These are phyloP conservation scores for Xenotilapia leptura DNA, from an alignment of 2,113 vertebrate genomes.

Conservation along the genomic window DNA sequence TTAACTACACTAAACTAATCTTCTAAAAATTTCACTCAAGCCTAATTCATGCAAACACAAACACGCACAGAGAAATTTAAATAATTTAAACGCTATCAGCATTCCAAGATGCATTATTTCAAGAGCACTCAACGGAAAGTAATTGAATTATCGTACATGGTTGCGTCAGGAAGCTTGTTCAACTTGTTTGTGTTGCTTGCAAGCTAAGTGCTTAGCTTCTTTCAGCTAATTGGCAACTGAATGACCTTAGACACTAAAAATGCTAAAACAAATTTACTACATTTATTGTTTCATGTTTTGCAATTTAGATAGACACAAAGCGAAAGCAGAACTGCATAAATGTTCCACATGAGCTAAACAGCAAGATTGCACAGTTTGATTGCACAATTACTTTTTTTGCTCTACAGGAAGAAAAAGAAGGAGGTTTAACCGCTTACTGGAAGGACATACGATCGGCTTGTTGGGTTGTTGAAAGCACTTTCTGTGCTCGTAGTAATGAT, in stretches of 20 bases:
- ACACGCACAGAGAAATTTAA: conserved; percentile 3
- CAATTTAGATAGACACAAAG: background rate
- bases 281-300: conserved; percentile 7
- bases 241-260: conserved; percentile 4
- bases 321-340: background rate
- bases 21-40: background rate
- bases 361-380: background rate
- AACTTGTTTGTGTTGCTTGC: conserved; percentile 23
- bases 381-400: conserved; percentile 1
- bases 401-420: background rate
- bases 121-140: conserved; percentile 9
- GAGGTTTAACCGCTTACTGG: background rate
- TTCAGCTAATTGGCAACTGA: conserved; percentile 26
- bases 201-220: background rate
- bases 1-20: background rate
- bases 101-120: conserved; percentile 22
- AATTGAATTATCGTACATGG: conserved; percentile 40
- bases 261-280: background rate
- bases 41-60: background rate
- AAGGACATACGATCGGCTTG: background rate
- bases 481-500: background rate
- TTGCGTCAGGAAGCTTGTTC: conserved; percentile 13
- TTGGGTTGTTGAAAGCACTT: conserved; percentile 11
- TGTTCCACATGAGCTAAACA: background rate
- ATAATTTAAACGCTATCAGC: conserved; percentile 35